Evolutionary conservation across 2,888 invertebrate genomes (phyloP).

Genomic region (Sinopyrophorus schimmeli): DNA sequence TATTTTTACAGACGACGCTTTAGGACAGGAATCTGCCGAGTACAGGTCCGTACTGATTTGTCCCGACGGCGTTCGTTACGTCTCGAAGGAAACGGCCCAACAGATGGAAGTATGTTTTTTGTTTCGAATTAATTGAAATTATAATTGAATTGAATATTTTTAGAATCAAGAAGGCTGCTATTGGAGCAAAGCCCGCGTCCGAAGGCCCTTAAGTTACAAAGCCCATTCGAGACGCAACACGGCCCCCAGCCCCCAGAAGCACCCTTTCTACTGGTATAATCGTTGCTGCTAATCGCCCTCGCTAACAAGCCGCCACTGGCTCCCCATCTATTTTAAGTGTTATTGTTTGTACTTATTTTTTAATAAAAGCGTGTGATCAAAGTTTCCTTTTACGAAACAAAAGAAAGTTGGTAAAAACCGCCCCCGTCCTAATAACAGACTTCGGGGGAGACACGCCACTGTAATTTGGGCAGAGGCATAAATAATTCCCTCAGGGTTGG

Average conservation of each 20-base stretch:
- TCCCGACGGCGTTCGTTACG: conserved; percentile 49
- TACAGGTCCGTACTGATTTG: conserved; percentile 50
- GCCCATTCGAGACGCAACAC: conserved; percentile 26
- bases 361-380: too few relatives aligned
- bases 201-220: conserved; percentile 38
- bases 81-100: conserved; percentile 43
- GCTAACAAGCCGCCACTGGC: too few relatives aligned
- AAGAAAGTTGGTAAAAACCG: too few relatives aligned
- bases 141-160: conserved; percentile 10
- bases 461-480: too few relatives aligned
- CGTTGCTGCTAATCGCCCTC: conserved; percentile 35
- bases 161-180: conserved; percentile 45
- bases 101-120: conserved; percentile 45
- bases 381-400: too few relatives aligned
- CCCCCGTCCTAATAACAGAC: too few relatives aligned
- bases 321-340: too few relatives aligned
- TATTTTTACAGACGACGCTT: conserved; percentile 32
- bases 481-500: too few relatives aligned
- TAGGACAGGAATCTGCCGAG: conserved; percentile 27
- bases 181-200: conserved; percentile 48
- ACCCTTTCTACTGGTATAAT: conserved; percentile 36
- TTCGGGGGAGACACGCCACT: too few relatives aligned
- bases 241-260: background rate
- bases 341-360: too few relatives aligned
- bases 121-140: conserved; percentile 14